phyloP scores from a whole-genome alignment of 2,888 invertebrate genomes.

The Calliscelio sp. region DNA sequence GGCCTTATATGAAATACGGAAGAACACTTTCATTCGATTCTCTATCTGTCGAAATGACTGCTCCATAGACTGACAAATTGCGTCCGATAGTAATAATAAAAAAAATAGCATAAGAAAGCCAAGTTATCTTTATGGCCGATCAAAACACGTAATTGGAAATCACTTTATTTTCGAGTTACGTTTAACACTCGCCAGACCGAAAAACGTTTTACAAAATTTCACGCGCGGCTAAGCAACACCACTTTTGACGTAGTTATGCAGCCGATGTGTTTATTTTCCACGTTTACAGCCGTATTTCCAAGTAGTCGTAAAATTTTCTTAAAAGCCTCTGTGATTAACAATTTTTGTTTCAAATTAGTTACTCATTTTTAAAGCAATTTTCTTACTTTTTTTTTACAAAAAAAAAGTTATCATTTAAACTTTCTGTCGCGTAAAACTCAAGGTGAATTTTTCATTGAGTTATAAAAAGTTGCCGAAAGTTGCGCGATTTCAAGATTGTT shows the following conservation, averaged over 20 bases:
- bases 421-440: no score
- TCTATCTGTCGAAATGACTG: slow-evolving; percentile 13
- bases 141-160: background rate
- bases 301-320: slow-evolving; percentile 6
- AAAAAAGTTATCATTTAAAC: no score
- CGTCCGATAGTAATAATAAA: no score
- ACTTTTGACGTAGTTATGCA: background rate
- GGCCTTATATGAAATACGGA: slow-evolving; percentile 27
- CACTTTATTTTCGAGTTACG: background rate
- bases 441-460: background rate
- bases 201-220: background rate
- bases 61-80: slow-evolving; percentile 27
- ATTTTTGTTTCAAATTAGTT: background rate
- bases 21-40: background rate
- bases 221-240: background rate
- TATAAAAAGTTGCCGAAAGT: slow-evolving; percentile 7
- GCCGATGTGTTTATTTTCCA: background rate
- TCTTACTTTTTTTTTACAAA: no score
- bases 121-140: slow-evolving; percentile 6
- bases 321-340: background rate
- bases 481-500: slow-evolving; percentile 16
- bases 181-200: background rate
- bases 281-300: slow-evolving; percentile 7
- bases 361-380: no score
- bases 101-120: no score